Base-by-base conservation (phyloP, 1,140 invertebrate genomes). In the Apis dorsata region DNA sequence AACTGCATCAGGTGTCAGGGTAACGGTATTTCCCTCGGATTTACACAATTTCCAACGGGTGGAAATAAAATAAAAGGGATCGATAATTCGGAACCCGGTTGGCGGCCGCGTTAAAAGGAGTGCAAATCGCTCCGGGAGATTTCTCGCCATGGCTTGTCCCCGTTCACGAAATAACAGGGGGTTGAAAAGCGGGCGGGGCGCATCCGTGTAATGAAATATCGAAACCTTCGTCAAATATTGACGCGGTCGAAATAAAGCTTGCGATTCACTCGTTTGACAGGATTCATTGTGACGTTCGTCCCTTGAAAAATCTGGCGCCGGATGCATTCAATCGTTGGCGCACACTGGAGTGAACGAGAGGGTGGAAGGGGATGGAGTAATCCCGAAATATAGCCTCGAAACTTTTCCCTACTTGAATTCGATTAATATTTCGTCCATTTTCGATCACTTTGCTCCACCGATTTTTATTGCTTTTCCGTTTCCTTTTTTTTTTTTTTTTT, bases 151-250 rank as follows among this genome's bases (percentile, higher is more conserved):
- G 34, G 13, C 11, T 21, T 13, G 11, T 11, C 17, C 28, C 34
- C 57, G 34, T 75, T 75, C 49, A 49, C 72, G 59, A 49, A 75
- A 62, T 49, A 73, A 59, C 71, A 19, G n/a, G 1, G 44, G 13
- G 55, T 1, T 2, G 19, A 7, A 15, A 3, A 68, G 15, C 1
- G 68, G 49, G 68, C 2, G 11, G 69, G 15, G 15, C 15, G 55
- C n/a, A 13, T 24, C 62, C 15, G 28, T 72, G 68, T 83, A 83
- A 83, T 83, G 76, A 83, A 83, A 83, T 83, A 83, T 79, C 76
- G 81, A 78, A 78, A 78, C 66, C 76, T 70, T 79, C 60, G 59
- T 78, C 81, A 83, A 78, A 83, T 83, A 83, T 83, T 83, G 81
- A 83, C 81, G 69, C 51, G 76, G 68, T 53, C 66, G 66, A 72